Evolutionary conservation across 2,888 invertebrate genomes (phyloP), one percentile per base, ranked within the genome.

Genomic region (Andrena haemorrhoa): DNA sequence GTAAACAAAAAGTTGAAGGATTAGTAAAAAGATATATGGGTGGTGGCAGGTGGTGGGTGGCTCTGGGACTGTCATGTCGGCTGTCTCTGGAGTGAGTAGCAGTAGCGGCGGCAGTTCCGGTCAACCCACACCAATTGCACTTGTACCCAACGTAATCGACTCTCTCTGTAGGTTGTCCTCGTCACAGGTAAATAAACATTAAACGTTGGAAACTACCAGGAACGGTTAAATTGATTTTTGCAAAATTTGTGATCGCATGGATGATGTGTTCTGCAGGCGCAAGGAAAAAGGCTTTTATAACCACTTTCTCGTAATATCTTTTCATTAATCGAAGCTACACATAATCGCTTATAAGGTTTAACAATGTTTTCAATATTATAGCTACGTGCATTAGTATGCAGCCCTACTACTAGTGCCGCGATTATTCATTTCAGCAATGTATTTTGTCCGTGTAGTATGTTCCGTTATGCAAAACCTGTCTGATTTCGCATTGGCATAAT

Each of bases 81-180:
- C 92, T 88, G 90, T 91, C 90, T 91, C 92, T 88, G 93, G 90
- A 91, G 92, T 93, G 93, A 93, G 95, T 94, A 94, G 94, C 94
- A 93, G 93, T 92, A 90, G 94, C 92, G 93, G 94, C 93, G 87
- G 92, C 92, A 92, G 91, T 92, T 92, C 92, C 90, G 90, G 92
- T 90, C 92, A 93, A 89, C 93, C 94, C 90, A 93, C 94, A 87
- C 95, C 95, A 90, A 94, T 95, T 92, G 94, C 95, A 91, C 94
- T 95, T 92, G 94, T 95, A 92, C 95, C 95, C 92, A 95, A 95
- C 93, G 93, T 95, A 92, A 94, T 95, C 91, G 94, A 95, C 93
- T 91, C 91, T 89, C 92, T 91, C 88, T 92, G 91, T 93, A 92
- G 92, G 91, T 92, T 93, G 88, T 91, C 92, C 89, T 91, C 91